Percentiles rank a stretch among this genome's conserved stretches.
Evolutionary conservation across 1,140 invertebrate genomes (phyloP).

Genomic region (Tenebrio molitor): DNA sequence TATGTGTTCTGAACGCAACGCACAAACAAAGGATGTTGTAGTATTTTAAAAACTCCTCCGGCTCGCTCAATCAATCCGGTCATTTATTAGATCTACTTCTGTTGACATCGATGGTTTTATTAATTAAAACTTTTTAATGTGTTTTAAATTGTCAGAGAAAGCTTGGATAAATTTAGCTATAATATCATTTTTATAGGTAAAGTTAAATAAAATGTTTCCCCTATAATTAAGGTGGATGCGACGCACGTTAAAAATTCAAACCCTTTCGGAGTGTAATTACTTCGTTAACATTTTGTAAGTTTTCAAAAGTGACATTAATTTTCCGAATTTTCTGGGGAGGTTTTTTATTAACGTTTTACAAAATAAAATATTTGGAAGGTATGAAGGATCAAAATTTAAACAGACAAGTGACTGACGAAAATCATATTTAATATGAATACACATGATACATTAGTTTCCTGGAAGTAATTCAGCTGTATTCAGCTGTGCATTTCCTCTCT

Average conservation of each 20-base stretch:
- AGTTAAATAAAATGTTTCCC: constrained; percentile 19
- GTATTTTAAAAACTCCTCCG: too few species aligned
- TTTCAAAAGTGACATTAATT: not conserved
- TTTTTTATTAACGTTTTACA: too few species aligned
- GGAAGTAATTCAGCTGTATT: too few species aligned
- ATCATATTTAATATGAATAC: too few species aligned
- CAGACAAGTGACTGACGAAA: too few species aligned
- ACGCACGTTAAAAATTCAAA: constrained; percentile 25
- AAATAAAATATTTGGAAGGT: too few species aligned
- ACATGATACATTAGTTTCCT: too few species aligned
- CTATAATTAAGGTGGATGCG: constrained; percentile 7
- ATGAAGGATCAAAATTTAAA: too few species aligned
- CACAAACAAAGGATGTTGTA: not conserved
- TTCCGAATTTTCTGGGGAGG: not conserved
- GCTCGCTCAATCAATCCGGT: too few species aligned
- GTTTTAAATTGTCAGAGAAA: not conserved
- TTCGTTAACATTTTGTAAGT: constrained; percentile 9
- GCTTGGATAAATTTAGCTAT: not conserved
- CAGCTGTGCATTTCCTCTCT: too few species aligned
- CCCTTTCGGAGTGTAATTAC: constrained; percentile 8
- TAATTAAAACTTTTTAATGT: constrained; percentile 3
- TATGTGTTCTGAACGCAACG: not conserved
- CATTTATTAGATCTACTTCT: too few species aligned
- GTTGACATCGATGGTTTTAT: not conserved
- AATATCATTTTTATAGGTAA: constrained; percentile 27